Conservation (phyloP, 2,797 vertebrate genomes). For the Champsocephalus esox region DNA sequence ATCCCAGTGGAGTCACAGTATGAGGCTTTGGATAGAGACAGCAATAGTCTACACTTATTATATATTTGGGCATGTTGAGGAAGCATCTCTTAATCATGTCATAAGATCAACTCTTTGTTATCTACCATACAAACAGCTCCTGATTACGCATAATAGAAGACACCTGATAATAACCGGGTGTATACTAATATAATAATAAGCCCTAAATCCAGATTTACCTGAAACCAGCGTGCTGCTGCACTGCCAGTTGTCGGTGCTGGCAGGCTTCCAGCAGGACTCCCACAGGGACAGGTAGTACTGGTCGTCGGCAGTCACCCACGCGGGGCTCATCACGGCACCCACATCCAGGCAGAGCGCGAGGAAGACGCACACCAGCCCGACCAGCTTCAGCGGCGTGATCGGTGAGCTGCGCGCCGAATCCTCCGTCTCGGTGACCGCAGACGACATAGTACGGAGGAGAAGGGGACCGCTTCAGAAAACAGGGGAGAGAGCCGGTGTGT, state of each 20-base stretch:
- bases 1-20: slow-evolving; percentile 36
- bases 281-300: slow-evolving; percentile 96
- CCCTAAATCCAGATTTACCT: slow-evolving; percentile 78
- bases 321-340: slow-evolving; percentile 95
- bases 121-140: neutral
- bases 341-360: slow-evolving; percentile 95
- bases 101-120: slow-evolving; percentile 27
- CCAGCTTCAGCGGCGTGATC: slow-evolving; percentile 95
- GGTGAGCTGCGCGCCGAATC: slow-evolving; percentile 88
- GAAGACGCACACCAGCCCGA: slow-evolving; percentile 96
- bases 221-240: slow-evolving; percentile 93
- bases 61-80: neutral
- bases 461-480: neutral
- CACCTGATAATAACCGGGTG: neutral
- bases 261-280: slow-evolving; percentile 94
- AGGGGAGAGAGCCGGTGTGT: neutral
- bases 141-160: neutral
- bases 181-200: neutral
- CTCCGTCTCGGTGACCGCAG: slow-evolving; percentile 91
- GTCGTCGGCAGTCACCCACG: slow-evolving; percentile 98
- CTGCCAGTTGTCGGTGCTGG: slow-evolving; percentile 89
- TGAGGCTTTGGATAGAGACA: slow-evolving; percentile 32
- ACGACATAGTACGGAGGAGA: slow-evolving; percentile 86
- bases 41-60: neutral
- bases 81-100: slow-evolving; percentile 19